Percentiles rank a stretch among this genome's conserved stretches.
Evolutionary conservation across 2,113 vertebrate species (phyloP).

Genomic region (Anas platyrhynchos): DNA sequence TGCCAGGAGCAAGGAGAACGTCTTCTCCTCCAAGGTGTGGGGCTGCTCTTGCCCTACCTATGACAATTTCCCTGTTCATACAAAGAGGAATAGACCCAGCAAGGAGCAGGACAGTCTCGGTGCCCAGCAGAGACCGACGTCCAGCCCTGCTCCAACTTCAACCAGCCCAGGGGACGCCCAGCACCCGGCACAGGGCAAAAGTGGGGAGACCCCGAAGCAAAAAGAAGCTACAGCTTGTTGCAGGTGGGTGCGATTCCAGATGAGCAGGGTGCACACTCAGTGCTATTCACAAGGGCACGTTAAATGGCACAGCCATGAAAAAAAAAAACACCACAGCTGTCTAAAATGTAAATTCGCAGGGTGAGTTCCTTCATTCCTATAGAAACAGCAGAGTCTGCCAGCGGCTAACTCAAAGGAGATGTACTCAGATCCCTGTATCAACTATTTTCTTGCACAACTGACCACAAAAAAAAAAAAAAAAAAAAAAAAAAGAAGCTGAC

Average conservation of each 20-base stretch:
- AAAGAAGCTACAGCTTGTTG: not conserved
- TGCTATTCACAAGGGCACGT: not conserved
- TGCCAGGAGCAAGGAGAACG: not conserved
- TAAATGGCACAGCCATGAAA: constrained; percentile 5
- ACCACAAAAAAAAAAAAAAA: not conserved
- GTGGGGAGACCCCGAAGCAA: not conserved
- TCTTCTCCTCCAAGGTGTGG: not conserved
- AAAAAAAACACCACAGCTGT: not conserved
- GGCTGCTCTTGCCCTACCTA: not conserved
- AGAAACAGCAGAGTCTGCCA: constrained; percentile 53
- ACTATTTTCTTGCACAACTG: constrained; percentile 59
- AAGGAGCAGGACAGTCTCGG: not conserved
- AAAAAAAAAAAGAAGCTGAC: too few species aligned
- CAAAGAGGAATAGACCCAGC: not conserved
- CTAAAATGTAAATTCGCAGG: constrained; percentile 32
- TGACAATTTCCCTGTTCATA: not conserved
- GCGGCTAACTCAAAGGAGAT: constrained; percentile 50
- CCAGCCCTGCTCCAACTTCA: not conserved
- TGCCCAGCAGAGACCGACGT: not conserved
- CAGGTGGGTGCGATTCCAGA: constrained; percentile 42
- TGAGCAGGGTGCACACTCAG: not conserved
- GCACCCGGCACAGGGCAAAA: accelerated
- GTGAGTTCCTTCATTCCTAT: constrained; percentile 54
- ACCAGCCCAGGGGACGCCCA: not conserved
- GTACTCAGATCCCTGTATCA: constrained; percentile 41